These are phyloP conservation scores for Kryptolebias ocellatus DNA, from an alignment of 2,797 vertebrate genomes.

Conservation along the genomic window DNA sequence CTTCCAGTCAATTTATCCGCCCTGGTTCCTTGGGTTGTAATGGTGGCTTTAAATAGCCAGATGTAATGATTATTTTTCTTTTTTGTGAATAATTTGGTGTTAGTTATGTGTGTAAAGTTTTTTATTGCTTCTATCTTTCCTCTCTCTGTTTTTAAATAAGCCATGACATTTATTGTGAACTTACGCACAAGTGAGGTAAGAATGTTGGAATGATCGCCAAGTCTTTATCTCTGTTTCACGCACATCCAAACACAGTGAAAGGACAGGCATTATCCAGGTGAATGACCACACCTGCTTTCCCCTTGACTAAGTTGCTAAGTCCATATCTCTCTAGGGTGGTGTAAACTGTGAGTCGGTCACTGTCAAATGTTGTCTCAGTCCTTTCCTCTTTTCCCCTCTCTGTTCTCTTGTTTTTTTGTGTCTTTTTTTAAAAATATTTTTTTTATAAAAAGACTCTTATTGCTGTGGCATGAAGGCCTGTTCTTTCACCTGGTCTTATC, in stretches of 20 bases:
- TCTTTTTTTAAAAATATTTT: constrained; percentile 27
- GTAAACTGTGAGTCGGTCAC: constrained; percentile 73
- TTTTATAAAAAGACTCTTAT: constrained; percentile 66
- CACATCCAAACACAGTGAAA: constrained; percentile 7
- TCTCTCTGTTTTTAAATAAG: constrained; percentile 22
- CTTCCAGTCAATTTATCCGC: too few species aligned
- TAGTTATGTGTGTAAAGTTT: constrained; percentile 26
- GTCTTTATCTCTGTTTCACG: constrained; percentile 24
- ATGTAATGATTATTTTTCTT: background rate
- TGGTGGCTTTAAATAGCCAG: too few species aligned
- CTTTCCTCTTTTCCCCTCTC: constrained; percentile 54
- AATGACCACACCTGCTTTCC: constrained; percentile 67
- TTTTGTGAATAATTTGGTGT: constrained; percentile 52
- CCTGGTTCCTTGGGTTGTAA: too few species aligned
- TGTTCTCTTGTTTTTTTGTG: constrained; percentile 52
- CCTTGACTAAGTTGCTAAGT: constrained; percentile 67
- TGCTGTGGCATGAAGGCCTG: constrained; percentile 61
- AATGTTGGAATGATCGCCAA: constrained; percentile 32
- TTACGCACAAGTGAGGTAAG: constrained; percentile 37
- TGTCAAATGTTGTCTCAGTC: constrained; percentile 77
- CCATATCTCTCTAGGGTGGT: constrained; percentile 60
- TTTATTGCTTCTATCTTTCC: constrained; percentile 16
- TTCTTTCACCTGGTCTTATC: constrained; percentile 65
- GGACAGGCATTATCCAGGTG: constrained; percentile 27
- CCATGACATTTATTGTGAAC: constrained; percentile 25